Base-by-base conservation (phyloP, 2,113 vertebrate species). In the Kryptolebias marmoratus region DNA sequence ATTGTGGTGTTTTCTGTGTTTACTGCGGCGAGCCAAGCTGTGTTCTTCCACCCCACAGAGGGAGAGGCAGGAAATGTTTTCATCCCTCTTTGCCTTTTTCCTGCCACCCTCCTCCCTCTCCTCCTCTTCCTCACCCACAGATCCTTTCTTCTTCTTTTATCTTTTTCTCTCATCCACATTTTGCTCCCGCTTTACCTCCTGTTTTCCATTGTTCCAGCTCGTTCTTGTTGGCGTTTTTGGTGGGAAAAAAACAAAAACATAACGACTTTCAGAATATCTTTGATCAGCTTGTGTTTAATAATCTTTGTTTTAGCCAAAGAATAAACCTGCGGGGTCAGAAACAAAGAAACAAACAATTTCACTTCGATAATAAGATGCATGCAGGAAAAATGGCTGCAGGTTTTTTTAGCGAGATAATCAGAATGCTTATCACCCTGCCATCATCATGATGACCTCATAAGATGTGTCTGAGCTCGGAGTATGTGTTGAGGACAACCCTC, bases 1-100 rank as follows among this genome's bases (percentile, higher is more conserved):
- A 79, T 90, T 86, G 89, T 65, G 81, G 80, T 60, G 48, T 63
- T 74, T 69, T 82, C 64, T 64, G 75, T 90, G 87, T 89, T 92
- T 86, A 87, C 86, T 14, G 66, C 75, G 84, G 73, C 50, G 73
- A 79, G 80, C 87, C 85, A 67, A 75, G 81, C 86, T 80, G 83
- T 86, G 83, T 74, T 82, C 75, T 53, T 87, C 84, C 68, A 61
- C 76, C 70, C 73, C 70, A 74, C 82, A 61, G 72, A 77, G 71
- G 13, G 63, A 65, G 57, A 32, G 22, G 60, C 67, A 64, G 73
- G 55, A 56, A 64, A 54, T 0, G 5, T 47, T 84, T 61, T 65
- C 61, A 68, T 80, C 68, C 45, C 15, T 62, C 59, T 65, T 53
- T 10, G 28, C 64, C 56, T 70, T 85, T 71, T 58, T 55, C 52